These are phyloP conservation scores for Mus spretus DNA, from an alignment of 2,797 vertebrate species.

Conservation along the genomic window DNA sequence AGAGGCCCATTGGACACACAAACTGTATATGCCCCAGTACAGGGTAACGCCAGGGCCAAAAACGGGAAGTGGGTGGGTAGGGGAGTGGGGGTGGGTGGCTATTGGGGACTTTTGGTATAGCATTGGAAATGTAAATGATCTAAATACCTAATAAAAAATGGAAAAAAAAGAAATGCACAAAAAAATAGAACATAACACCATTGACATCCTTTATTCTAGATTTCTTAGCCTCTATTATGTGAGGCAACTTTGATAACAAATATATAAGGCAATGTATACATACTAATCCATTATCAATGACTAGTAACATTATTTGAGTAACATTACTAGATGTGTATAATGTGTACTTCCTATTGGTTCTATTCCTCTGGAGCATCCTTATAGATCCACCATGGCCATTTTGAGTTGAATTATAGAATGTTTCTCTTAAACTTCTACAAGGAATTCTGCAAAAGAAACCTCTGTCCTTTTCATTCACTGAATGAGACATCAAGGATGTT, in stretches of 20 bases:
- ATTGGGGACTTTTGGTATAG: too few relatives aligned
- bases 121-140: too few relatives aligned
- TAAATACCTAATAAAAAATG: too few relatives aligned
- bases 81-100: too few relatives aligned
- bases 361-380: neutral
- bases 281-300: neutral
- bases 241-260: neutral
- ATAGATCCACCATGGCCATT: neutral
- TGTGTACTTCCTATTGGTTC: neutral
- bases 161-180: too few relatives aligned
- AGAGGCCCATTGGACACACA: too few relatives aligned
- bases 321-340: neutral
- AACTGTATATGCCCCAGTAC: too few relatives aligned
- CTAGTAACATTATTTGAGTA: neutral
- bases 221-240: neutral
- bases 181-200: neutral
- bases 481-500: neutral
- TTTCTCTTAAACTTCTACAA: neutral
- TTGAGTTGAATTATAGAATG: neutral
- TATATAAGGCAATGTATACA: neutral
- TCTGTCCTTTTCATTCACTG: slow-evolving; percentile 3
- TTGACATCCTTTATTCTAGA: neutral
- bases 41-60: too few relatives aligned
- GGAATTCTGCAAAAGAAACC: slow-evolving; percentile 18
- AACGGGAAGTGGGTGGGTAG: too few relatives aligned